These are phyloP conservation scores for Acanthurus leucopareius DNA, from an alignment of 2,797 vertebrate species.

Conservation along the genomic window DNA sequence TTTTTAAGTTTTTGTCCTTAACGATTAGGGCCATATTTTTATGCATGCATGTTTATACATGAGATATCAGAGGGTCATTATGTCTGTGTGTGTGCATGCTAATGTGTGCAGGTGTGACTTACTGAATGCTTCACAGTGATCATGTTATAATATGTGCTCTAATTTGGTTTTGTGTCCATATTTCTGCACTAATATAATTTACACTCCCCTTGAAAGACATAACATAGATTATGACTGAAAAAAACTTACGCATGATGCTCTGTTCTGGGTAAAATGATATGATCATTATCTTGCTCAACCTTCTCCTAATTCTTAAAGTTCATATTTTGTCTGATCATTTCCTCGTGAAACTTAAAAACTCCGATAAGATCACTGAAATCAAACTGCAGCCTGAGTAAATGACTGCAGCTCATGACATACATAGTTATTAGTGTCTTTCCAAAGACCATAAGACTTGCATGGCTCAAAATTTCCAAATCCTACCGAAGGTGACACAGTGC, in stretches of 20 bases:
- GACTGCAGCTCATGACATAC: conserved; percentile 31
- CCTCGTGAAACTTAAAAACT: not conserved
- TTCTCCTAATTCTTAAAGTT: conserved; percentile 10
- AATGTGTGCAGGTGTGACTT: not conserved
- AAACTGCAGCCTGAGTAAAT: conserved; percentile 23
- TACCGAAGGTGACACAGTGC: conserved; percentile 27
- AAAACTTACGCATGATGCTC: conserved; percentile 1
- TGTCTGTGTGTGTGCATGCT: not conserved
- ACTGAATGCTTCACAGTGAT: not conserved
- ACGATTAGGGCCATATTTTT: not conserved
- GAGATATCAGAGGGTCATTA: not conserved
- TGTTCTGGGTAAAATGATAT: not conserved
- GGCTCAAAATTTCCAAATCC: conserved; percentile 38
- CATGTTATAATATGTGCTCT: not conserved
- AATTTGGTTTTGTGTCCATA: not conserved
- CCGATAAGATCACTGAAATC: conserved; percentile 31
- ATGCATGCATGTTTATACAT: not conserved
- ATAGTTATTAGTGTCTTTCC: conserved; percentile 34
- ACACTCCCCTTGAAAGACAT: not conserved
- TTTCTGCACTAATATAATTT: too few relatives aligned
- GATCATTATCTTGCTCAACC: conserved; percentile 2
- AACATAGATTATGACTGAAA: not conserved
- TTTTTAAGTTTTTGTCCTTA: not conserved
- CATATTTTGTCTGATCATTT: too few relatives aligned
- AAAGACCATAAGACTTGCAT: conserved; percentile 36